Conservation (phyloP, 1,140 invertebrate genomes). For the Lucilia cuprina region DNA sequence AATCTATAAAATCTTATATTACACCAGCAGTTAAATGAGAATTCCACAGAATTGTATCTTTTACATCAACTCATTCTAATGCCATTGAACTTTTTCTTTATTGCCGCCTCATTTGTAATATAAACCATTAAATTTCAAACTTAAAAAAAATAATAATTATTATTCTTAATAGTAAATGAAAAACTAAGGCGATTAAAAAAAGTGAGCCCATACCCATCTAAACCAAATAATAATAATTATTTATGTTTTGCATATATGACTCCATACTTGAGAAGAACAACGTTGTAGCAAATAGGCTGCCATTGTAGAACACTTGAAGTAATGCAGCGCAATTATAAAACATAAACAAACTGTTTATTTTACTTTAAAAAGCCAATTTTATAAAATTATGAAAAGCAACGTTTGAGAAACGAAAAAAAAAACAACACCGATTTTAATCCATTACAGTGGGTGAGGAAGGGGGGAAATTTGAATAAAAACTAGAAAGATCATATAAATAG, state of each 20-base stretch:
- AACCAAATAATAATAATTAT: background rate
- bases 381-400: background rate
- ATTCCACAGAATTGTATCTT: too few relatives aligned
- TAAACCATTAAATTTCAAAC: background rate
- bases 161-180: background rate
- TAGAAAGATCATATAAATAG: too few relatives aligned
- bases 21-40: too few relatives aligned
- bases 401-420: background rate
- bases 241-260: constrained; percentile 13
- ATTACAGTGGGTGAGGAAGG: background rate
- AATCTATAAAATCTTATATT: too few relatives aligned
- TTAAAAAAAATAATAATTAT: background rate
- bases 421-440: background rate
- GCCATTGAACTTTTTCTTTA: background rate
- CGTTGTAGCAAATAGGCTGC: too few relatives aligned
- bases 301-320: too few relatives aligned
- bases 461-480: too few relatives aligned
- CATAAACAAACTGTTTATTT: background rate
- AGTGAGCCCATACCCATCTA: background rate
- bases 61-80: background rate
- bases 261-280: background rate
- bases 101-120: background rate
- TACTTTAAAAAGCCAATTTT: background rate
- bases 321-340: background rate
- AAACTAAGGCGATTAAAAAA: background rate